Conservation (phyloP, 2,797 vertebrate species). For the Anabacerthia variegaticeps region DNA sequence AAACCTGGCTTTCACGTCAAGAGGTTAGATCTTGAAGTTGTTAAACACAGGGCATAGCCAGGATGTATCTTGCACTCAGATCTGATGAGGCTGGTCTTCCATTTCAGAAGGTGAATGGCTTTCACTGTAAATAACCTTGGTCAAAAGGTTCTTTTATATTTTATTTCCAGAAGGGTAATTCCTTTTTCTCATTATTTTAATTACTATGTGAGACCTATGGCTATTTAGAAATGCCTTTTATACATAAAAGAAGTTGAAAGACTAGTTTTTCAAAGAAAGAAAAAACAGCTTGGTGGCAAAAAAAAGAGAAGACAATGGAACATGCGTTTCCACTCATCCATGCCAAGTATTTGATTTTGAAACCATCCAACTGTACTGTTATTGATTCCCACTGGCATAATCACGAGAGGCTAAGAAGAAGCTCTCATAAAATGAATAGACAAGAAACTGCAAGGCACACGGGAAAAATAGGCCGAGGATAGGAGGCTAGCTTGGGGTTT, state of each 20-base stretch:
- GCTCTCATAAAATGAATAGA: not conserved
- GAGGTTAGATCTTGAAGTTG: not conserved
- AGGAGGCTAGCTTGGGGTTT: not conserved
- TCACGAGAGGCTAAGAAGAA: not conserved
- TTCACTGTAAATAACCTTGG: not conserved
- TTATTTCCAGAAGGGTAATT: not conserved
- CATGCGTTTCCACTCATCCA: not conserved
- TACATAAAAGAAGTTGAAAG: not conserved
- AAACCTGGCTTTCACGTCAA: not conserved
- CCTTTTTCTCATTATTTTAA: not conserved
- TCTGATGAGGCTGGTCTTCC: not conserved
- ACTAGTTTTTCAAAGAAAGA: not conserved
- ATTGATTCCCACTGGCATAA: not conserved
- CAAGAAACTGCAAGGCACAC: not conserved
- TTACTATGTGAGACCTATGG: not conserved
- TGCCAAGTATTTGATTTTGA: slow-evolving; percentile 7
- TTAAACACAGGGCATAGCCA: not conserved
- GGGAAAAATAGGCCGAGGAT: not conserved
- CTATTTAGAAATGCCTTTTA: not conserved
- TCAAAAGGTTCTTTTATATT: not conserved
- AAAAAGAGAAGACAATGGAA: not conserved
- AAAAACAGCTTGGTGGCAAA: not conserved
- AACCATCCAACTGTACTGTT: not conserved
- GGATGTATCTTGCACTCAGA: not conserved
- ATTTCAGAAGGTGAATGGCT: not conserved